phyloP scores from a whole-genome alignment of 2,888 invertebrate genomes.

The Coecobrya sp. region DNA sequence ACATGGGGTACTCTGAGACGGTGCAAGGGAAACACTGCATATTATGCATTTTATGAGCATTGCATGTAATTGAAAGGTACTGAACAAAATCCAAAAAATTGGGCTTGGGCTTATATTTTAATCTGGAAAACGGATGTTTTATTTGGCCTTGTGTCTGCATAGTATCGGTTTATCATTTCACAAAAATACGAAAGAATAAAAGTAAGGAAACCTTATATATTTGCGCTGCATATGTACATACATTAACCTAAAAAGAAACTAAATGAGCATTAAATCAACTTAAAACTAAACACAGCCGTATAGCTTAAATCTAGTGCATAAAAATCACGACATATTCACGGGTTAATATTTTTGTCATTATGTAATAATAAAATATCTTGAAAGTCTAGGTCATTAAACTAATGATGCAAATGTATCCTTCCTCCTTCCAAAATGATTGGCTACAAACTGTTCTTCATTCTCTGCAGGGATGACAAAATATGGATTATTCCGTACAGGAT shows the following conservation, averaged over 20 bases:
- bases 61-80: too few relatives aligned
- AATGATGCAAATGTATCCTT: neutral
- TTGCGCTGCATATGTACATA: neutral
- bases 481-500: slow-evolving; percentile 72
- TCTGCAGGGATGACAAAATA: slow-evolving; percentile 79
- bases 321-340: neutral
- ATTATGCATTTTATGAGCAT: too few relatives aligned
- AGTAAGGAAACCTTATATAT: neutral
- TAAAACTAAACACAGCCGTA: neutral
- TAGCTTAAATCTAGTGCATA: neutral
- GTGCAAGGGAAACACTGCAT: too few relatives aligned
- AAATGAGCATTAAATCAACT: slow-evolving; percentile 4
- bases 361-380: neutral
- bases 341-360: neutral
- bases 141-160: slow-evolving; percentile 39
- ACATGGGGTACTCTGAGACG: too few relatives aligned
- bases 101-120: too few relatives aligned
- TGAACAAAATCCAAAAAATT: too few relatives aligned
- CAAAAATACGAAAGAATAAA: neutral
- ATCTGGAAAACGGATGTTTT: neutral
- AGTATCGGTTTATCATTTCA: neutral
- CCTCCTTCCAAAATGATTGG: slow-evolving; percentile 31
- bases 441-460: slow-evolving; percentile 64
- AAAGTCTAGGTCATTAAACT: neutral
- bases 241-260: neutral